Conservation (phyloP, 1,140 invertebrate genomes). For the Lethrus apterus region DNA sequence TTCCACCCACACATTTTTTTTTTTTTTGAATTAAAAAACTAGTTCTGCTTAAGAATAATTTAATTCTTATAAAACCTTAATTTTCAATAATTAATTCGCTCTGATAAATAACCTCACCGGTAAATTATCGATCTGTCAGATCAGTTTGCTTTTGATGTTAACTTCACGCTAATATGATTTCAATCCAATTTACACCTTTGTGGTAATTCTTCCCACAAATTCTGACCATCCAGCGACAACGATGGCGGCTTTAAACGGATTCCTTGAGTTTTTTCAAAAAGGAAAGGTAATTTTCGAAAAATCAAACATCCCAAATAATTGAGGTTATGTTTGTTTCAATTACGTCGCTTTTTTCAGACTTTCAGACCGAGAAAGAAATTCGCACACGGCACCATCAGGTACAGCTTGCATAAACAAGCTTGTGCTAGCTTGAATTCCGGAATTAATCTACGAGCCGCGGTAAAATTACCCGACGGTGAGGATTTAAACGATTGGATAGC, state of each 20-base stretch:
- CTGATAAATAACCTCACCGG: no score
- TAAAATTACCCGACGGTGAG: conserved; percentile 79
- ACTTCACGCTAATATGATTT: no score
- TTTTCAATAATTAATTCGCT: no score
- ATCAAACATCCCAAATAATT: not conserved
- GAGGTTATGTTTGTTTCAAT: conserved; percentile 14
- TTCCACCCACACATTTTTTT: no score
- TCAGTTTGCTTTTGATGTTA: no score
- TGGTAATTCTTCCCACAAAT: no score
- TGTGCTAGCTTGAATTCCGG: conserved; percentile 92
- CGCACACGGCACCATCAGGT: conserved; percentile 81
- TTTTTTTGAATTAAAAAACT: no score
- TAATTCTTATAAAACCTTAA: no score
- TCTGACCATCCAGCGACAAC: no score
- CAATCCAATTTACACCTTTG: no score
- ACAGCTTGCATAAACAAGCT: conserved; percentile 89
- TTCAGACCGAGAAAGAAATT: conserved; percentile 88
- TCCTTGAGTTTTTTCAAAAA: conserved; percentile 76
- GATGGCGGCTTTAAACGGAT: conserved; percentile 61
- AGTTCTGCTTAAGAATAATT: no score
- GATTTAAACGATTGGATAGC: conserved; percentile 92
- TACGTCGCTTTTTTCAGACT: conserved; percentile 52
- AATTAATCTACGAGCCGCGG: conserved; percentile 79
- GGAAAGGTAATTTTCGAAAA: conserved; percentile 57
- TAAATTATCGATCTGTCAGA: no score